These are phyloP conservation scores for Doris montereyensis DNA, from an alignment of 2,888 invertebrate species.

Conservation along the genomic window DNA sequence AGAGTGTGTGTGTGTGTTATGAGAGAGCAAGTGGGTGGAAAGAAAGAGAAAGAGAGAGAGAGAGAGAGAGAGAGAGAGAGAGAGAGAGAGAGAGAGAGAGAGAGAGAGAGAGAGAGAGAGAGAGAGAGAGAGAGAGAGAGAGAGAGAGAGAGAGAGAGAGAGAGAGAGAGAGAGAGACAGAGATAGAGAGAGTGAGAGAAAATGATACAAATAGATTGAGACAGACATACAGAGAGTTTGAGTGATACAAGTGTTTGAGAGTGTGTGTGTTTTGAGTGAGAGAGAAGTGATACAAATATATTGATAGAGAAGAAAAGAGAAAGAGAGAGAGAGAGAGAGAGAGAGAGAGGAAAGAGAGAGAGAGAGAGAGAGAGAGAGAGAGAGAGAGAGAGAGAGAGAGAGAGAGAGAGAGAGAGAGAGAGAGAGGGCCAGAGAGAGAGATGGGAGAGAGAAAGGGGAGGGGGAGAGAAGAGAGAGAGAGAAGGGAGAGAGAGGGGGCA, in stretches of 20 bases:
- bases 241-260: background rate
- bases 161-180: conserved; percentile 2
- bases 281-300: background rate
- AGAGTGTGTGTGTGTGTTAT: no score
- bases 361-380: conserved; percentile 5
- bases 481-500: no score
- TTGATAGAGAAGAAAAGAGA: conserved; percentile 15
- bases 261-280: background rate
- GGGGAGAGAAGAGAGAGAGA: no score
- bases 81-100: no score
- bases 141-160: background rate
- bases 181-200: conserved; percentile 17
- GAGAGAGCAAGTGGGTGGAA: no score
- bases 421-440: conserved; percentile 7
- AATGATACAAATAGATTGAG: background rate
- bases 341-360: conserved; percentile 23
- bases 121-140: no score
- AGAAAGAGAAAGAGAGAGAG: no score
- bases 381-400: background rate
- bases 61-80: no score
- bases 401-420: background rate
- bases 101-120: no score
- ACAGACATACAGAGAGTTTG: conserved; percentile 8
- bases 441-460: no score
- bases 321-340: conserved; percentile 20